Percentiles rank a stretch among this genome's conserved stretches.
Evolutionary conservation across 2,113 vertebrate species (phyloP).

Genomic region (Octodon degus): DNA sequence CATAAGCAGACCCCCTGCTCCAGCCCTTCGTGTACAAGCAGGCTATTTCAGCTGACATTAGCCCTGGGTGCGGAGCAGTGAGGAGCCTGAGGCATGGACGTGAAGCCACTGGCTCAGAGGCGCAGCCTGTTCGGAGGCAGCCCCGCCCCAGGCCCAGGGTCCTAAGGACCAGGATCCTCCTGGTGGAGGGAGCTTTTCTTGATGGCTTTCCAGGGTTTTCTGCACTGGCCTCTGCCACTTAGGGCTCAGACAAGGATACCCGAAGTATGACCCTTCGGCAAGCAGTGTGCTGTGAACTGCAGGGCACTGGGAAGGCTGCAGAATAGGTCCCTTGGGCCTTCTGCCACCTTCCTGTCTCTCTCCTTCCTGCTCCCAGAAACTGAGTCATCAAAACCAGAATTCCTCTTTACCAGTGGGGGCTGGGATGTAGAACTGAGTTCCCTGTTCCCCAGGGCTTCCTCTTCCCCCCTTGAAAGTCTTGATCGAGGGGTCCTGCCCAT

Average conservation of each 20-base stretch:
- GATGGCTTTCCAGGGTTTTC: not conserved
- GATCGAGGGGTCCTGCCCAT: too few species aligned
- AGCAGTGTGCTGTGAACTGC: not conserved
- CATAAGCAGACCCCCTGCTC: not conserved
- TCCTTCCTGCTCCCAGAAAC: not conserved
- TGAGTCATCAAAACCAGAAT: not conserved
- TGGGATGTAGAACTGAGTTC: not conserved
- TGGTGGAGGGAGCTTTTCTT: not conserved
- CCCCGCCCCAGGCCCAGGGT: rapidly evolving
- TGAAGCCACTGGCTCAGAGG: not conserved
- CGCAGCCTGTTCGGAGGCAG: not conserved
- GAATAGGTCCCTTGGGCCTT: not conserved
- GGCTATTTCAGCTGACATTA: not conserved
- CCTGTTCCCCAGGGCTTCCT: too few species aligned
- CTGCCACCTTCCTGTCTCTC: not conserved
- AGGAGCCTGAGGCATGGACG: not conserved
- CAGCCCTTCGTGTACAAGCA: not conserved
- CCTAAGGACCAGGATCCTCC: not conserved
- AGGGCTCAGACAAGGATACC: not conserved
- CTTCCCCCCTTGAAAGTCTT: not conserved
- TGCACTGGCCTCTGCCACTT: not conserved
- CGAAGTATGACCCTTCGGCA: not conserved
- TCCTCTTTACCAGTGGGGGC: not conserved
- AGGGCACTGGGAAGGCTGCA: not conserved
- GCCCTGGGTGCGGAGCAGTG: not conserved